Evolutionary conservation across 2,113 vertebrate genomes (phyloP).

Genomic region (Zapornia atra): DNA sequence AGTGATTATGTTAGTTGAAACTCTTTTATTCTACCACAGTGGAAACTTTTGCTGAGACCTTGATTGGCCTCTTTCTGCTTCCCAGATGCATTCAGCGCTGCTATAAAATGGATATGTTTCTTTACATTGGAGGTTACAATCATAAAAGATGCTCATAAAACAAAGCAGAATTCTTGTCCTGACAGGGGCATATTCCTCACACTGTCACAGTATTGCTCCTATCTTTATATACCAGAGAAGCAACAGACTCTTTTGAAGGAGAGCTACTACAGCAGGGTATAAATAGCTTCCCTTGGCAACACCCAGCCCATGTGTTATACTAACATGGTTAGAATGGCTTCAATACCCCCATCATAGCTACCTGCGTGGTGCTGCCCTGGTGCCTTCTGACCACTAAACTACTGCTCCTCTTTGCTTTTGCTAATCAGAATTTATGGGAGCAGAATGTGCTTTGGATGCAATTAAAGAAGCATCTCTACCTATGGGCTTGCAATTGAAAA

Average conservation of each 20-base stretch:
- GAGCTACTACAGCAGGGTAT: not conserved
- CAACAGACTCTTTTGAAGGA: not conserved
- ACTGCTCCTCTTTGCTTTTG: not conserved
- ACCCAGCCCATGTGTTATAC: not conserved
- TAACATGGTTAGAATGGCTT: not conserved
- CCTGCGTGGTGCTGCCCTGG: not conserved
- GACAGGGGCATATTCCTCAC: not conserved
- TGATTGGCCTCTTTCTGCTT: not conserved
- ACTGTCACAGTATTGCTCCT: not conserved
- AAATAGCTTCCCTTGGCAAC: not conserved
- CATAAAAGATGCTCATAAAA: slow-evolving; percentile 28
- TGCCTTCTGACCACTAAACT: not conserved
- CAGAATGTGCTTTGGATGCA: not conserved
- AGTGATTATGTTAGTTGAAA: not conserved
- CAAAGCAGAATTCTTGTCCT: not conserved
- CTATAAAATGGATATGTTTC: not conserved
- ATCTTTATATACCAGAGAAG: not conserved
- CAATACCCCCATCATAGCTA: not conserved
- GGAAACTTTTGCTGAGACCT: not conserved
- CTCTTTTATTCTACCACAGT: not conserved
- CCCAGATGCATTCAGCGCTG: not conserved
- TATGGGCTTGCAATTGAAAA: not conserved
- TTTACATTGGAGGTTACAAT: not conserved
- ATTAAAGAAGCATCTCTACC: not conserved
- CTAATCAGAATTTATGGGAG: not conserved